Base-by-base conservation (phyloP, 2,888 invertebrate species). In the Eremobia ochroleuca region DNA sequence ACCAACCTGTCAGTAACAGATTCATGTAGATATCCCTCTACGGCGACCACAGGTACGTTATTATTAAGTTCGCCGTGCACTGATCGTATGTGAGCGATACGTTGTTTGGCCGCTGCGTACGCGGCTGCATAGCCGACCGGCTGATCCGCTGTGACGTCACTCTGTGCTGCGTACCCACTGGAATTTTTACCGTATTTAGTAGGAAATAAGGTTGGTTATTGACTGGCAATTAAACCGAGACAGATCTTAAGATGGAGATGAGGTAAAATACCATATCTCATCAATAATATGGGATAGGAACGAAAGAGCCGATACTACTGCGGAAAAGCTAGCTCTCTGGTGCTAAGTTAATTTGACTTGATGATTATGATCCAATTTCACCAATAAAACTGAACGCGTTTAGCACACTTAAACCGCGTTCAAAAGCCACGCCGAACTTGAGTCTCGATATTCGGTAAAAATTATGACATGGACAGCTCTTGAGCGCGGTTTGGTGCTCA, bases 111-210 rank as follows among this genome's bases (percentile, higher is more conserved):
- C 67, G 97, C 97, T 83, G 98, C 98, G 83, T 98, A 96, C 18
- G 98, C 98, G 9, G 98, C 97, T 31, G 98, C 98, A 93, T 98
- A 98, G 13, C 98, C 98, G 0, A 98, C 98, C 0, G 98, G 98
- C 92, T 98, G 98, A 0, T 97, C 97, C 4, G 98, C 98, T 66
- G 98, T 97, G 67, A 97, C 97, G 40, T 97, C 97, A 64, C 97
- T 95, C 83, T 97, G 97, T 0, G 97, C 97, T 71, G 97, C 93
- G 69, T 97, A 94, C 0, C 98, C 98, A 73, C 98, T 98, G 90
- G n/a, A 90, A 88, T 79, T 25, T 49, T 0, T 13, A 77, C 15
- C 15, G 21, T 73, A 69, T 59, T 15, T 0, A 6, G 5, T 52
- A 15, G 2, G 0, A 0, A 11, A 46, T 75, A 21, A 77, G 34